phyloP scores from a whole-genome alignment of 2,113 vertebrate genomes.

The Corythornis madagascariensis region DNA sequence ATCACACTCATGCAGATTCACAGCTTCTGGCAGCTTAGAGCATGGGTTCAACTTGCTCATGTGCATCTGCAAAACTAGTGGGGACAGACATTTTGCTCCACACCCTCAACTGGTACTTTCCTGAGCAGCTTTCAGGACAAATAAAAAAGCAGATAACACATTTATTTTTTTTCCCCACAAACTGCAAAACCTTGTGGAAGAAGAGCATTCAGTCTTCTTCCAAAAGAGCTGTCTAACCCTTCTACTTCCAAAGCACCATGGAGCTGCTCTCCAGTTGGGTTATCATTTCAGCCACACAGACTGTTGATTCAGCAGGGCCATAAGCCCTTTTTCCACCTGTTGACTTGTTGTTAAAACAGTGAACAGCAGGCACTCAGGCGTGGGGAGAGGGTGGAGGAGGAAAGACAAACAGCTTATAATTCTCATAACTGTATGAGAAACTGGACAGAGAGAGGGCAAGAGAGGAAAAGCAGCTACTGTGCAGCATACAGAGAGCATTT shows the following conservation, averaged over 20 bases:
- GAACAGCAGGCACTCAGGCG: neutral
- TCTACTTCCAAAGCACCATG: neutral
- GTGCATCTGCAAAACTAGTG: neutral
- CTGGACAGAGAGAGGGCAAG: neutral
- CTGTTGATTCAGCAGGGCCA: slow-evolving; percentile 30
- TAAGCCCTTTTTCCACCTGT: neutral
- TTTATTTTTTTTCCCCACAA: neutral
- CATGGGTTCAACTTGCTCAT: neutral
- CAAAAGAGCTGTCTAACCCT: neutral
- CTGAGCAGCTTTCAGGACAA: neutral
- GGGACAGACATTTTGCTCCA: neutral
- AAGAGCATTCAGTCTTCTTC: neutral
- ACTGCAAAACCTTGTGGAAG: neutral
- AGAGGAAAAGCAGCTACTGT: neutral
- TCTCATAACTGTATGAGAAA: neutral
- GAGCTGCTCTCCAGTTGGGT: neutral
- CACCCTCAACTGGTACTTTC: neutral
- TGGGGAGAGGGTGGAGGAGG: neutral
- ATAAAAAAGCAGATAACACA: neutral
- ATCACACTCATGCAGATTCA: neutral
- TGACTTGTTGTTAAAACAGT: neutral
- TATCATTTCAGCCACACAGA: neutral
- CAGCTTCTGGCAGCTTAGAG: neutral
- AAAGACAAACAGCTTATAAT: neutral
- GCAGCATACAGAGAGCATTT: neutral